Conservation (phyloP, 2,888 invertebrate species). For the Lypha dubia region DNA sequence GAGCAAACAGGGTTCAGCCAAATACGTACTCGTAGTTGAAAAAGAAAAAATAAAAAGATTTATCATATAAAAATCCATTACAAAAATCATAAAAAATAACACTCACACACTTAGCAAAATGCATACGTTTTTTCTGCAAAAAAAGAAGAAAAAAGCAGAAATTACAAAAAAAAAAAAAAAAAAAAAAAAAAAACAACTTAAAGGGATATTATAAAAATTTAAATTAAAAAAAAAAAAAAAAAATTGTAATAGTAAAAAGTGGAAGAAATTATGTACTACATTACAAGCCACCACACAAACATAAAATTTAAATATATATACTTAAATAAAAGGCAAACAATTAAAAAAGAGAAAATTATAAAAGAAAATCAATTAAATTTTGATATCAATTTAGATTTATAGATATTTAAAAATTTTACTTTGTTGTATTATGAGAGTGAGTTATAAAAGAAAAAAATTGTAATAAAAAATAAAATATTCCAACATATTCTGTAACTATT, state of each 20-base stretch:
- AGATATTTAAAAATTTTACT: constrained; percentile 19
- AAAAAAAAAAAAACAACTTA: constrained; percentile 24
- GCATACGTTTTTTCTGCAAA: constrained; percentile 68
- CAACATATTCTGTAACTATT: constrained; percentile 16
- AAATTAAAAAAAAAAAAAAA: constrained; percentile 58
- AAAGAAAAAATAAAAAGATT: not conserved
- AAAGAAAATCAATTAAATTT: not conserved
- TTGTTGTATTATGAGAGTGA: constrained; percentile 27
- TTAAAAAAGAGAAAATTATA: constrained; percentile 1
- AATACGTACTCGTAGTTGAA: not conserved
- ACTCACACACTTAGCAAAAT: constrained; percentile 62
- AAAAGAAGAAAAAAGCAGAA: not conserved
- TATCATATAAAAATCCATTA: constrained; percentile 25
- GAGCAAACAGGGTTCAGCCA: not conserved
- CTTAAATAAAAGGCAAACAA: constrained; percentile 13
- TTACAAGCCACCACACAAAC: constrained; percentile 29
- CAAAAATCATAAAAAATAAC: constrained; percentile 11
- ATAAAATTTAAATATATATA: no score
- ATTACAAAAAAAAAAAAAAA: constrained; percentile 35
- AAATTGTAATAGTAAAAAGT: constrained; percentile 16
- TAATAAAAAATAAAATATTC: not conserved
- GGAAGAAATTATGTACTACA: constrained; percentile 19
- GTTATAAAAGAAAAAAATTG: constrained; percentile 10
- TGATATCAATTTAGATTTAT: not conserved
- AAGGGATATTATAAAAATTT: constrained; percentile 48